These are phyloP conservation scores for Graptemys geographica DNA, from an alignment of 2,797 vertebrate genomes.

Conservation along the genomic window DNA sequence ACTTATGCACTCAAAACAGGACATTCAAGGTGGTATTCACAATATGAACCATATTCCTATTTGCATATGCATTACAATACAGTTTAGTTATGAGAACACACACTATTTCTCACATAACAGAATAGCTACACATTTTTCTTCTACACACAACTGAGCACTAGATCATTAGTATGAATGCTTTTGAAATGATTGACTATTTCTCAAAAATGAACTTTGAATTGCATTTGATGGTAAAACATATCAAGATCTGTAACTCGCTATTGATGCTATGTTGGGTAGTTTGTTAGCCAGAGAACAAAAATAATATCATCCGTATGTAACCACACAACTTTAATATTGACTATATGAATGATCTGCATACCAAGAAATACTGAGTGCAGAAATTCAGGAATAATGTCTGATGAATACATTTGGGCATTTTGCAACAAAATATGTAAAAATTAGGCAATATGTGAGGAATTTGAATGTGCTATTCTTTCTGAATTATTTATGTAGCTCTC, in stretches of 20 bases:
- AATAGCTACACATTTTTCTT: not conserved
- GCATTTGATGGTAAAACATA: not conserved
- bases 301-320: not conserved
- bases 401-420: not conserved
- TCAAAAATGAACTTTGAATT: not conserved
- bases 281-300: not conserved
- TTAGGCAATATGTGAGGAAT: not conserved
- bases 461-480: not conserved
- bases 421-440: not conserved
- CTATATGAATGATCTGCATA: not conserved
- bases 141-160: not conserved
- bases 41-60: not conserved
- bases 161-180: not conserved
- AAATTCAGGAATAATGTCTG: not conserved
- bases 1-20: not conserved
- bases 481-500: rapidly evolving
- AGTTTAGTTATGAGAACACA: not conserved
- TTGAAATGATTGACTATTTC: not conserved
- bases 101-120: not conserved
- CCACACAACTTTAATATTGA: not conserved
- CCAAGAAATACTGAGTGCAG: not conserved
- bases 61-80: not conserved
- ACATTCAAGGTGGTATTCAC: not conserved
- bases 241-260: not conserved
- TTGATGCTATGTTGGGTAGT: not conserved